Evolutionary conservation across 1,140 invertebrate species (phyloP).

Genomic region (Eumeta japonica): DNA sequence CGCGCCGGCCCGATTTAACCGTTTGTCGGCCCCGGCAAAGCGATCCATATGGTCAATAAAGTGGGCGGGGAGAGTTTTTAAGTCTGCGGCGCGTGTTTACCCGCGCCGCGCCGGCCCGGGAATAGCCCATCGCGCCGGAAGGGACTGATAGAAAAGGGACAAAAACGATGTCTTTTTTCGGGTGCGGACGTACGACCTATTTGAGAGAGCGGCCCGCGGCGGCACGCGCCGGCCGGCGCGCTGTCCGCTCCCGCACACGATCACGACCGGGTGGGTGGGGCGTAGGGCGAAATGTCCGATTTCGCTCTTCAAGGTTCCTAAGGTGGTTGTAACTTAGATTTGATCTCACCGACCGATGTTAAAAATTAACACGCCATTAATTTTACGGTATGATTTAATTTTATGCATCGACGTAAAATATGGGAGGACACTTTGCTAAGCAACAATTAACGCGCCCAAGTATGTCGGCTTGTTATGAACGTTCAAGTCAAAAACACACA

Average conservation of each 20-base stretch:
- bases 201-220: too few relatives aligned
- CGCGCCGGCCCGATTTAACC: too few relatives aligned
- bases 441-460: too few relatives aligned
- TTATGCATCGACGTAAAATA: too few relatives aligned
- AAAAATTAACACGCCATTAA: too few relatives aligned
- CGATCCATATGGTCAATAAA: constrained; percentile 35
- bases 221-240: neutral
- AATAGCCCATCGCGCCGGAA: constrained; percentile 41
- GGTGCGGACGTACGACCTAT: constrained; percentile 19
- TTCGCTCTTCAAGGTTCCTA: neutral
- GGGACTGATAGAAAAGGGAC: constrained; percentile 22
- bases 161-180: constrained; percentile 29
- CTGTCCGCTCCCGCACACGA: neutral
- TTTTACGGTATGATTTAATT: neutral
- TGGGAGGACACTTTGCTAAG: too few relatives aligned
- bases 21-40: too few relatives aligned
- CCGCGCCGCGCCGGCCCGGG: too few relatives aligned
- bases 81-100: constrained; percentile 21
- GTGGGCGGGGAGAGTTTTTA: constrained; percentile 17
- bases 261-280: neutral
- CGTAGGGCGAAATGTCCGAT: neutral
- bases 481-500: too few relatives aligned
- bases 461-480: too few relatives aligned
- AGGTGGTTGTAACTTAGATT: neutral
- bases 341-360: too few relatives aligned